Evolutionary conservation across 2,797 vertebrate species (phyloP).

Genomic region (Acanthiza pusilla): DNA sequence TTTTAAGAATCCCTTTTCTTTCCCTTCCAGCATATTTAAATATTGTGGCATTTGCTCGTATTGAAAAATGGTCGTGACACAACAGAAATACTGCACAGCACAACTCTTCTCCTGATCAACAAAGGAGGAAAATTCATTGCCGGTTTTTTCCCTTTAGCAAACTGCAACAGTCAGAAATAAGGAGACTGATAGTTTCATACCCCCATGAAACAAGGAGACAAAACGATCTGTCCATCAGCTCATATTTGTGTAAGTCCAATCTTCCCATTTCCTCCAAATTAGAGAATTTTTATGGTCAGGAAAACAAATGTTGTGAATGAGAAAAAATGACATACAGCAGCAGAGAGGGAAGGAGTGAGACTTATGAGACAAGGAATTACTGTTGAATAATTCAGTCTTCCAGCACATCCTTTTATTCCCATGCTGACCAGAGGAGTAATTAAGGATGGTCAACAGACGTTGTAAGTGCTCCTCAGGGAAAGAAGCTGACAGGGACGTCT

Average conservation of each 20-base stretch:
- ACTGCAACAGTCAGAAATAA: not conserved
- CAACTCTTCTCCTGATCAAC: not conserved
- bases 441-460: not conserved
- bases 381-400: not conserved
- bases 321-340: not conserved
- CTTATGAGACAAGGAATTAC: not conserved
- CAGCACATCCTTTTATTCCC: not conserved
- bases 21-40: not conserved
- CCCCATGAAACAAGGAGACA: not conserved
- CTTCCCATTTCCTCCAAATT: not conserved
- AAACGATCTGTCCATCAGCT: not conserved
- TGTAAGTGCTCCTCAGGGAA: not conserved
- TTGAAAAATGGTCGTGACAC: slow-evolving; percentile 7
- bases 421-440: not conserved
- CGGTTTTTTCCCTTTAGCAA: not conserved
- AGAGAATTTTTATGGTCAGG: not conserved
- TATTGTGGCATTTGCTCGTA: not conserved
- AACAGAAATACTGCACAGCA: not conserved
- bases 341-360: not conserved
- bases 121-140: not conserved
- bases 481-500: not conserved
- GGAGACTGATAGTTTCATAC: not conserved
- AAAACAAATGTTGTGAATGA: not conserved
- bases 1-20: not conserved
- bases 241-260: not conserved